Evolutionary conservation across 2,888 invertebrate species (phyloP).

Genomic region (Noctua fimbriata): DNA sequence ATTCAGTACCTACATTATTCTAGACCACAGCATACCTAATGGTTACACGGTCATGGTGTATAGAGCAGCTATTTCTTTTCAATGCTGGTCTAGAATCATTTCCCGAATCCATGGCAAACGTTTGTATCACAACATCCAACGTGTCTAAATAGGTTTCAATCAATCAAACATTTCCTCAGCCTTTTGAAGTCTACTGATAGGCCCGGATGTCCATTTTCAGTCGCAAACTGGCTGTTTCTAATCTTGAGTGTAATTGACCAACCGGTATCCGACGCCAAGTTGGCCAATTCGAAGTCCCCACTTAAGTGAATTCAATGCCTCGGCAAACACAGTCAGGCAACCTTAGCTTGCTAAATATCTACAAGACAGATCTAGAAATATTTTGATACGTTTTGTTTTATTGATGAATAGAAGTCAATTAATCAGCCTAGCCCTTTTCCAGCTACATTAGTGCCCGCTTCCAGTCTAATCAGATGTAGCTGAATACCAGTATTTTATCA

Average conservation of each 20-base stretch:
- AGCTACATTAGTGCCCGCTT: not conserved
- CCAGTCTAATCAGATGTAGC: not conserved
- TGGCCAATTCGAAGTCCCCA: conserved; percentile 1
- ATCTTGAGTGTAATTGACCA: conserved; percentile 21
- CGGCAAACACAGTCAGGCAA: not conserved
- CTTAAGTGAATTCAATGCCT: conserved; percentile 20
- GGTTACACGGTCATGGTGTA: not conserved
- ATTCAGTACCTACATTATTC: not conserved
- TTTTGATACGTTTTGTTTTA: not conserved
- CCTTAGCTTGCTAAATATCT: not conserved
- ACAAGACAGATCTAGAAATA: not conserved
- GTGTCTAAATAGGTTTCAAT: not conserved
- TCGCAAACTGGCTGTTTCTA: not conserved
- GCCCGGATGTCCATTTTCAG: not conserved
- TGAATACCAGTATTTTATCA: not conserved
- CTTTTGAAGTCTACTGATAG: not conserved
- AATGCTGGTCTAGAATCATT: not conserved
- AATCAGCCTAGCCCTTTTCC: not conserved
- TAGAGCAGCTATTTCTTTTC: not conserved
- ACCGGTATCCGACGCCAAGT: not conserved
- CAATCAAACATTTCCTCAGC: not conserved
- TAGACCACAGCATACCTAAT: not conserved
- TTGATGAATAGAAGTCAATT: not conserved
- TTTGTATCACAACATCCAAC: not conserved
- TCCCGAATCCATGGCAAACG: not conserved